Percentiles rank a stretch among this genome's conserved stretches.
Evolutionary conservation across 2,113 vertebrate genomes (phyloP).

Genomic region (Oceanodroma tethys): DNA sequence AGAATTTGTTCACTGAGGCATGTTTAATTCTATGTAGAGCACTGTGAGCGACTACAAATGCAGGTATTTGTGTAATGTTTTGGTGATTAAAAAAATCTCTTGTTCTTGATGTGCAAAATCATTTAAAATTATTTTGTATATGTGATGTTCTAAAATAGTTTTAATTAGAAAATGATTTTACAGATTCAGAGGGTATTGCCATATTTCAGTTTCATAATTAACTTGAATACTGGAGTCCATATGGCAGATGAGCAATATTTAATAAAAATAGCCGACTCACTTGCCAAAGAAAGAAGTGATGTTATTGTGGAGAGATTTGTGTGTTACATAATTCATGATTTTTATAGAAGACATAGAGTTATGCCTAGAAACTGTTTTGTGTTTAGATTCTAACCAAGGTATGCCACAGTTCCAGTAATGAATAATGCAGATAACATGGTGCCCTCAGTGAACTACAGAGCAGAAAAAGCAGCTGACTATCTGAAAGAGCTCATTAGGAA

Average conservation of each 20-base stretch:
- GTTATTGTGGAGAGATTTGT: conserved; percentile 52
- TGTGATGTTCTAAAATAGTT: conserved; percentile 41
- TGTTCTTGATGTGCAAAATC: neutral
- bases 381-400: conserved; percentile 61
- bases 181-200: conserved; percentile 39
- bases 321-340: conserved; percentile 76
- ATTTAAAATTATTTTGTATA: neutral
- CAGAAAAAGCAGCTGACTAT: conserved; percentile 42
- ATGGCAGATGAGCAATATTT: conserved; percentile 64
- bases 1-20: neutral
- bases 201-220: conserved; percentile 63
- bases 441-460: conserved; percentile 58
- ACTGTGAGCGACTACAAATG: neutral
- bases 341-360: conserved; percentile 48
- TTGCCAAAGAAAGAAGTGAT: conserved; percentile 38
- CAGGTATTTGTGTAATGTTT: neutral
- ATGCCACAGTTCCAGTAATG: conserved; percentile 48
- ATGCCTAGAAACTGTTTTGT: conserved; percentile 61
- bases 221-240: conserved; percentile 50
- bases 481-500: conserved; percentile 57
- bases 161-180: conserved; percentile 56
- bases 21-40: neutral
- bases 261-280: conserved; percentile 65
- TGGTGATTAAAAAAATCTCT: neutral
- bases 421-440: conserved; percentile 68